Conservation (phyloP, 2,113 vertebrate genomes). For the Tragelaphus scriptus region DNA sequence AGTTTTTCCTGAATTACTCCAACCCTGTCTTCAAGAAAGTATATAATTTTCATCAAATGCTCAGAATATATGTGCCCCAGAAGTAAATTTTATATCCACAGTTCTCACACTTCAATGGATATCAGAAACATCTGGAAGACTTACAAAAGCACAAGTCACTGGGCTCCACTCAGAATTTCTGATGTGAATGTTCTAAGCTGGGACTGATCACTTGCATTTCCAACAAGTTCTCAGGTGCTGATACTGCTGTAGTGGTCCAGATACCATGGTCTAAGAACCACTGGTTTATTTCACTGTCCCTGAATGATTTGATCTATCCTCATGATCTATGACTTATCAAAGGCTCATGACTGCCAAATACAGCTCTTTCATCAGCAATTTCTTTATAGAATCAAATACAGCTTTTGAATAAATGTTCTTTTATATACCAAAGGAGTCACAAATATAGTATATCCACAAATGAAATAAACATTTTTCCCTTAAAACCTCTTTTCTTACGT, state of each 20-base stretch:
- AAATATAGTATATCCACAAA: not conserved
- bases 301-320: not conserved
- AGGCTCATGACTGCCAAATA: not conserved
- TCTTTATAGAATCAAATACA: not conserved
- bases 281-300: not conserved
- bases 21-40: not conserved
- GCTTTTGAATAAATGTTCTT: not conserved
- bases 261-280: not conserved
- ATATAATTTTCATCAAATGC: not conserved
- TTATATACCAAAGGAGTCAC: not conserved
- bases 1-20: not conserved
- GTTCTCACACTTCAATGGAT: not conserved
- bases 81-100: not conserved
- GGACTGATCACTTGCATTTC: not conserved
- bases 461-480: not conserved
- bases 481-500: not conserved
- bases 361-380: not conserved
- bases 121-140: not conserved
- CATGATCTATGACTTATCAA: not conserved
- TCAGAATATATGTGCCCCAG: not conserved
- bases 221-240: not conserved
- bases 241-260: not conserved
- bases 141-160: not conserved
- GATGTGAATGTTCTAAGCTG: not conserved
- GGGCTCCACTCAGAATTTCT: not conserved